phyloP scores from a whole-genome alignment of 2,888 invertebrate species.

The Boloria selene region DNA sequence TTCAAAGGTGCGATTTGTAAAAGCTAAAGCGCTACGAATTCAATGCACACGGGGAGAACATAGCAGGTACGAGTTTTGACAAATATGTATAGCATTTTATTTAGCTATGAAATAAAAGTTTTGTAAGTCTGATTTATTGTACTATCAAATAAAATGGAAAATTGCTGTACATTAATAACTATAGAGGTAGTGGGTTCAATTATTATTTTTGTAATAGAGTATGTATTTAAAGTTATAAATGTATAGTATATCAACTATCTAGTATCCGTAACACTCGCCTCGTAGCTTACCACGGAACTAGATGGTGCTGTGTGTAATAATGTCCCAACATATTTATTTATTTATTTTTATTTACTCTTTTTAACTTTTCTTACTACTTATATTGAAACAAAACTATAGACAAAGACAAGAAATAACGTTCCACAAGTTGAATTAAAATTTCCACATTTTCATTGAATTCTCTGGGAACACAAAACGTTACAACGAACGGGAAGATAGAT shows the following conservation, averaged over 20 bases:
- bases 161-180: neutral
- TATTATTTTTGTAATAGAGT: no score
- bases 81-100: slow-evolving; percentile 37
- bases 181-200: neutral
- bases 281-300: no score
- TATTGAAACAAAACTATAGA: no score
- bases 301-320: no score
- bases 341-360: no score
- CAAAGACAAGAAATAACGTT: no score
- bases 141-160: slow-evolving; percentile 4
- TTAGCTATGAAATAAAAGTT: slow-evolving; percentile 21
- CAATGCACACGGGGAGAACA: slow-evolving; percentile 39
- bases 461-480: slow-evolving; percentile 3
- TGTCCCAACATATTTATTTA: no score
- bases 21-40: slow-evolving; percentile 43
- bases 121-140: slow-evolving; percentile 8
- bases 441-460: neutral
- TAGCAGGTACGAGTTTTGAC: slow-evolving; percentile 35
- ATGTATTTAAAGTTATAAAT: no score
- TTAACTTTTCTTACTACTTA: no score
- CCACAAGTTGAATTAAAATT: no score
- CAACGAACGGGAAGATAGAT: slow-evolving; percentile 4
- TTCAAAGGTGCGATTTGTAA: slow-evolving; percentile 55
- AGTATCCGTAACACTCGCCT: no score
- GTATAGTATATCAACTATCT: no score